phyloP scores from a whole-genome alignment of 1,140 invertebrate species.

The Batillaria attramentaria region DNA sequence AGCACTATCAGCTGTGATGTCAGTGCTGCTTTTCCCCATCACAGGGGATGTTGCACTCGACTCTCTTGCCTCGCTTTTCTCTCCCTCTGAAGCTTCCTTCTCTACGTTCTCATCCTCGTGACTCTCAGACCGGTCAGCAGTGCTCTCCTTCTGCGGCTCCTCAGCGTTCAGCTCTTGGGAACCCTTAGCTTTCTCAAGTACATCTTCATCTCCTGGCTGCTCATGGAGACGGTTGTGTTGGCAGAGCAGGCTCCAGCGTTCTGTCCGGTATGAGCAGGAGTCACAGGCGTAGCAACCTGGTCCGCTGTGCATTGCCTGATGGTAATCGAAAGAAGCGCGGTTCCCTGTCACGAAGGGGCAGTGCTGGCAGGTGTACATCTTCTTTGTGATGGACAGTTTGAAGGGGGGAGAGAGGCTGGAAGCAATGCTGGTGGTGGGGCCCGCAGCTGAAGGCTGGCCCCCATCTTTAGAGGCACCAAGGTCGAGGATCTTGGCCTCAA shows the following conservation, averaged over 20 bases:
- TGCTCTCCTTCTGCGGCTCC: not conserved
- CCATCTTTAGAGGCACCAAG: not conserved
- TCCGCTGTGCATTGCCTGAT: slow-evolving; percentile 62
- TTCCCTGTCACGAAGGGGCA: slow-evolving; percentile 65
- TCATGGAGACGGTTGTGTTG: slow-evolving; percentile 63
- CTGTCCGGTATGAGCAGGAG: slow-evolving; percentile 62
- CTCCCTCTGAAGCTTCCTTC: not conserved
- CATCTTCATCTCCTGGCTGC: slow-evolving; percentile 22
- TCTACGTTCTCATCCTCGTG: not conserved
- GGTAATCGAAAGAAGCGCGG: slow-evolving; percentile 60
- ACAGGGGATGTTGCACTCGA: not conserved
- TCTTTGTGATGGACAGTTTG: slow-evolving; percentile 46
- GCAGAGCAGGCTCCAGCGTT: slow-evolving; percentile 53
- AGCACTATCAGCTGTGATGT: not conserved
- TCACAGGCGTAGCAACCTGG: slow-evolving; percentile 59
- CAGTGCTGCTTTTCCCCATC: not conserved
- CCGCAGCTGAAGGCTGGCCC: not conserved
- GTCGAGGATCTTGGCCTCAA: slow-evolving; percentile 43
- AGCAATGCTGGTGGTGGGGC: not conserved
- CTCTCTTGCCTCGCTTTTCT: not conserved
- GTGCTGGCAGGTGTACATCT: slow-evolving; percentile 53
- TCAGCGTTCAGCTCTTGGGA: too few species aligned
- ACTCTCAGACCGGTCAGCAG: not conserved
- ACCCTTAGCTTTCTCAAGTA: not conserved
- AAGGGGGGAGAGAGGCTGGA: slow-evolving; percentile 29